Evolutionary conservation across 53 echinoderm and acorn worm species (phyloP).

Genomic region (Crossaster papposus): DNA sequence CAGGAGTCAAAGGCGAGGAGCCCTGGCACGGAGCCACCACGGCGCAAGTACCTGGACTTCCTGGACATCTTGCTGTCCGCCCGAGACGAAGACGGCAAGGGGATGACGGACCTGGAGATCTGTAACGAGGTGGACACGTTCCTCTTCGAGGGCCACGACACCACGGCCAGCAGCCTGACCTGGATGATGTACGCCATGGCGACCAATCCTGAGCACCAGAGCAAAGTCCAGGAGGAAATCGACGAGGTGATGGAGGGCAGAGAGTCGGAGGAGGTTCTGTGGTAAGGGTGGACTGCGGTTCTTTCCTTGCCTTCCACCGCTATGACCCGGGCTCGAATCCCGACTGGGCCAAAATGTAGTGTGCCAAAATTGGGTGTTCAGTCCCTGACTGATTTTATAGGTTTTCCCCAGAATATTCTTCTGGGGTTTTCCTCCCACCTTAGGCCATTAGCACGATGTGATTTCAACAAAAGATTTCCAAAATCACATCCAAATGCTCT

Average conservation of each 20-base stretch:
- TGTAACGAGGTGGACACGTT: constrained; percentile 72
- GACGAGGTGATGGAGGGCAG: constrained; percentile 44
- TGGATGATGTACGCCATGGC: constrained; percentile 72
- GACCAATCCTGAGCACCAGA: constrained; percentile 68
- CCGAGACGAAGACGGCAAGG: constrained; percentile 48
- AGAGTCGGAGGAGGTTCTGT: constrained; percentile 24
- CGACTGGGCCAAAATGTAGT: too few relatives aligned
- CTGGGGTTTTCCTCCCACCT: too few relatives aligned
- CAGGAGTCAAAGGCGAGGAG: neutral
- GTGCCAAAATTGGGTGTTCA: too few relatives aligned
- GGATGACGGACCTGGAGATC: constrained; percentile 58
- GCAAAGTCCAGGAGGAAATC: constrained; percentile 62
- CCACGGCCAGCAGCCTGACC: constrained; percentile 67
- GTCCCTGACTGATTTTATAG: too few relatives aligned
- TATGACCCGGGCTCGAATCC: too few relatives aligned
- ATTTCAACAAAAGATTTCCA: too few relatives aligned
- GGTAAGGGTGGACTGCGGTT: constrained; percentile 11
- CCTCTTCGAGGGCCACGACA: constrained; percentile 72
- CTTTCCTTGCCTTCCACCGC: too few relatives aligned
- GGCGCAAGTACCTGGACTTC: constrained; percentile 60
- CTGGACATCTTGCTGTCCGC: constrained; percentile 56
- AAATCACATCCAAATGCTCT: too few relatives aligned
- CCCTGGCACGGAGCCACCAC: neutral
- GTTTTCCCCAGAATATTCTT: too few relatives aligned
- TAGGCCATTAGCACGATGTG: too few relatives aligned